Conservation (phyloP, 2,888 invertebrate genomes). For the Cinara cedri region DNA sequence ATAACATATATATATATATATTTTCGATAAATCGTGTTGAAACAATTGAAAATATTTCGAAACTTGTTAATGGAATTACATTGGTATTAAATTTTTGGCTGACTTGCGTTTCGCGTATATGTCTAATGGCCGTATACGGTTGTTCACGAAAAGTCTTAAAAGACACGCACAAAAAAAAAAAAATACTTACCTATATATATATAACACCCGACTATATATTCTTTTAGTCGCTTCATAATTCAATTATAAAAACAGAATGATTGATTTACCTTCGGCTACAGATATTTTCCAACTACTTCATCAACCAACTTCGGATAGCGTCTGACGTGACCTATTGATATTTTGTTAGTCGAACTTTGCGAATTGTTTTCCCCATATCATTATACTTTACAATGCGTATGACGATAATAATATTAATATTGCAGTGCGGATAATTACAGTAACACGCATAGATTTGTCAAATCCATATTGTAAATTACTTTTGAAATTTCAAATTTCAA, state of each 20-base stretch:
- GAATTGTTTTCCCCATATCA: conserved; percentile 7
- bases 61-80: background rate
- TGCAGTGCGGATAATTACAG: too few relatives aligned
- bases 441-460: too few relatives aligned
- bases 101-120: background rate
- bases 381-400: background rate
- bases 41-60: background rate
- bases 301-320: background rate
- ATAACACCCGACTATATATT: background rate
- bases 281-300: conserved; percentile 42
- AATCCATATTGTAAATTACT: too few relatives aligned
- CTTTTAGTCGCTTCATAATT: conserved; percentile 44
- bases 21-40: background rate
- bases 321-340: conserved; percentile 38
- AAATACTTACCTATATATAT: conserved; percentile 1
- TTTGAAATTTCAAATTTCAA: too few relatives aligned
- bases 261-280: conserved; percentile 44
- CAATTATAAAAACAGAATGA: conserved; percentile 38
- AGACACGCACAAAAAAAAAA: background rate
- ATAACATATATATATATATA: too few relatives aligned
- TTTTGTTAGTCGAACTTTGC: background rate
- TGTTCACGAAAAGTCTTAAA: background rate
- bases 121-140: background rate
- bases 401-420: background rate
- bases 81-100: background rate